phyloP scores from a whole-genome alignment of 2,888 invertebrate genomes.

The Stenotaenia linearis region DNA sequence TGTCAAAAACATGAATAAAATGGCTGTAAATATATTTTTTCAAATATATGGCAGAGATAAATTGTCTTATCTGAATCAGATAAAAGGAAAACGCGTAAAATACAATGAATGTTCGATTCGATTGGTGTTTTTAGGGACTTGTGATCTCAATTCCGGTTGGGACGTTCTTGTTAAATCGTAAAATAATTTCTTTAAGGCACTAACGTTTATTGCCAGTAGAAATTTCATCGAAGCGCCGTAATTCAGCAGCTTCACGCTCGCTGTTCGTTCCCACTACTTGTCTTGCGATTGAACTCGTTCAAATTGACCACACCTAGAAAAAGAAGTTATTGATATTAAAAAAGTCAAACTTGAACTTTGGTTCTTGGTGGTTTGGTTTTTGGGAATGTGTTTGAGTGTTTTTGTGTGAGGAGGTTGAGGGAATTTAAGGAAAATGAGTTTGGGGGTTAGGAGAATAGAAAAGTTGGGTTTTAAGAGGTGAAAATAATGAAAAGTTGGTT shows the following conservation, averaged over 20 bases:
- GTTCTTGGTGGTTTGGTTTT: no score
- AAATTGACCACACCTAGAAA: neutral
- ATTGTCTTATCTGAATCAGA: neutral
- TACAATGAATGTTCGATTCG: neutral
- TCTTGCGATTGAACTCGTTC: neutral
- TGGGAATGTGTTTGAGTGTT: no score
- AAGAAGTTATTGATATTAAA: neutral
- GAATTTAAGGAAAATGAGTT: no score
- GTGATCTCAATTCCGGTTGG: neutral
- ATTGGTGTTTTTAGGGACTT: constrained; percentile 4
- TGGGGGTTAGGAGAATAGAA: no score
- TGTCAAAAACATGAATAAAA: neutral
- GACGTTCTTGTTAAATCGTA: neutral
- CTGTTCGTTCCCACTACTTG: neutral
- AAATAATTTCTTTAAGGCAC: neutral
- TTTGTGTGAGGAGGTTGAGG: no score
- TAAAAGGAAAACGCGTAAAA: neutral
- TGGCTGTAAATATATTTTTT: neutral
- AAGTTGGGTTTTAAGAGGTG: no score
- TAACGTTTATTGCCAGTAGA: constrained; percentile 3
- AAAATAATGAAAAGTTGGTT: no score
- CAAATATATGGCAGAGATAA: neutral
- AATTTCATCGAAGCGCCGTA: neutral
- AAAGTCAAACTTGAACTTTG: neutral
- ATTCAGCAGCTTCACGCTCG: neutral